Percentiles rank a stretch among this genome's conserved stretches.
These are phyloP conservation scores for Pristiophorus japonicus DNA, from an alignment of 2,113 vertebrate genomes.

Conservation along the genomic window DNA sequence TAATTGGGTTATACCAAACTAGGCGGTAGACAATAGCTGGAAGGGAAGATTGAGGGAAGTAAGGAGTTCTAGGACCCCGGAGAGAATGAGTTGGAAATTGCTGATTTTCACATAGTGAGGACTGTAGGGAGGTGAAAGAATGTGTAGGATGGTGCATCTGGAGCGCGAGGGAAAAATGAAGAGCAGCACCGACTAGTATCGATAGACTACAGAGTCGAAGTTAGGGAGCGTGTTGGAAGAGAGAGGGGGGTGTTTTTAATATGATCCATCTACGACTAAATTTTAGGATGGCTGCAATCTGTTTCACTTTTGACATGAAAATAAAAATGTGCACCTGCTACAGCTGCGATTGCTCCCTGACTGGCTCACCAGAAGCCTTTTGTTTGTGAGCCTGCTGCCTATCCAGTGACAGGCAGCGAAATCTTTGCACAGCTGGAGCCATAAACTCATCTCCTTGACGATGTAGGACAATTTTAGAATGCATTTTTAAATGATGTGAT, in stretches of 20 bases:
- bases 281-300: not conserved
- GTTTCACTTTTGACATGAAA: slow-evolving; percentile 42
- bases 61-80: no score
- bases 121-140: not conserved
- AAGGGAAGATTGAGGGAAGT: not conserved
- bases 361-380: not conserved
- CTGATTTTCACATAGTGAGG: not conserved
- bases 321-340: not conserved
- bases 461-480: slow-evolving; percentile 22
- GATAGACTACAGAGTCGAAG: not conserved
- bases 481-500: slow-evolving; percentile 10
- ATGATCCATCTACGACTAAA: not conserved
- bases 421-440: slow-evolving; percentile 22
- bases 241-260: not conserved
- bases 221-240: not conserved
- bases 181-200: not conserved
- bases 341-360: not conserved
- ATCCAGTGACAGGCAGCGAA: not conserved
- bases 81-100: not conserved
- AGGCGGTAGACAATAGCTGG: not conserved
- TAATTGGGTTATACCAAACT: not conserved
- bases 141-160: not conserved
- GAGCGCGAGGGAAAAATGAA: not conserved
- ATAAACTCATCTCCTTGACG: slow-evolving; percentile 5
- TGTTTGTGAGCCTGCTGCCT: not conserved